Percentiles rank a stretch among this genome's conserved stretches.
Evolutionary conservation across 1,140 invertebrate species (phyloP).

Genomic region (Saccostrea cuccullata): DNA sequence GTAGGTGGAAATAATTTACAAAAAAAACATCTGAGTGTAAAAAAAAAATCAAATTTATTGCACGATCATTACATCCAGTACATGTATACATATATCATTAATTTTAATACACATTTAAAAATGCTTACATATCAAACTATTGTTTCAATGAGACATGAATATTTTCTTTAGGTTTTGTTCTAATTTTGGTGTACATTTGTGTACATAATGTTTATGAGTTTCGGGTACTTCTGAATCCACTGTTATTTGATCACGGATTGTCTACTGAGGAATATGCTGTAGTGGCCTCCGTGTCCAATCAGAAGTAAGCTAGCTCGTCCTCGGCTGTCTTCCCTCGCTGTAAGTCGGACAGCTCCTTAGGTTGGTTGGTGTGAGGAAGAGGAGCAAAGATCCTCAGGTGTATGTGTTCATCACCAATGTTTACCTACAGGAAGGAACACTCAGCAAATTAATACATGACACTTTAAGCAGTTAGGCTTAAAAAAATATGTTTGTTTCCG

Average conservation of each 20-base stretch:
- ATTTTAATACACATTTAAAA: not conserved
- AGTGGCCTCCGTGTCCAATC: not conserved
- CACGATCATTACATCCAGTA: not conserved
- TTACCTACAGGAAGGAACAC: not conserved
- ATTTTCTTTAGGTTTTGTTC: not conserved
- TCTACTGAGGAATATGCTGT: not conserved
- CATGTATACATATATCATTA: not conserved
- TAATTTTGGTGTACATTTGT: not conserved
- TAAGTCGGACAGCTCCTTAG: slow-evolving; percentile 7
- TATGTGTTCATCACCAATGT: slow-evolving; percentile 27
- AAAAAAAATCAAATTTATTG: not conserved
- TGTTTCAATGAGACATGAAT: not conserved
- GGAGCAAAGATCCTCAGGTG: slow-evolving; percentile 43
- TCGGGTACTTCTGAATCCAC: not conserved
- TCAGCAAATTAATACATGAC: too few relatives aligned
- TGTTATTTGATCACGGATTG: not conserved
- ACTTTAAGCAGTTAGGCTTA: too few relatives aligned
- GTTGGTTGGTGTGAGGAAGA: not conserved
- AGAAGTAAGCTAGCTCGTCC: slow-evolving; percentile 22
- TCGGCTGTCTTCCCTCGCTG: slow-evolving; percentile 42
- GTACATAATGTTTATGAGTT: not conserved
- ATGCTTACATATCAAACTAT: not conserved
- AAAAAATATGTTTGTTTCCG: too few relatives aligned
- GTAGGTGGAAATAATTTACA: too few relatives aligned
- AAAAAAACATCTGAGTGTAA: too few relatives aligned